Conservation (phyloP, 2,797 vertebrate genomes). For the Ptychadena robeensis region DNA sequence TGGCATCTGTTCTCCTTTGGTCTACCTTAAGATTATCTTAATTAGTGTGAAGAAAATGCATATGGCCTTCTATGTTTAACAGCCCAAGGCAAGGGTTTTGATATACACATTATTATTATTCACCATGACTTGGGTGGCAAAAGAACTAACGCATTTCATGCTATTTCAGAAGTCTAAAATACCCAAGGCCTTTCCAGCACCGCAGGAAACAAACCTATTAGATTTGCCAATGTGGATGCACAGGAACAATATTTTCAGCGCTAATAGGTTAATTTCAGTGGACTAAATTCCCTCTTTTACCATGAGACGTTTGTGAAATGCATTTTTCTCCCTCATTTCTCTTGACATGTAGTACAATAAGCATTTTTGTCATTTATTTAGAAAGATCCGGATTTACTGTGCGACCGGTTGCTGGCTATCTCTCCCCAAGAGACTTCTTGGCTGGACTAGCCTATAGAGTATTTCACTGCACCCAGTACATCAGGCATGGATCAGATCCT, state of each 20-base stretch:
- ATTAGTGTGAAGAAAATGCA: slow-evolving; percentile 35
- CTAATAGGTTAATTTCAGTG: slow-evolving; percentile 41
- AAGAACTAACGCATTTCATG: slow-evolving; percentile 15
- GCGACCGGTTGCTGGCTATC: slow-evolving; percentile 92
- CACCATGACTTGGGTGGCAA: slow-evolving; percentile 35
- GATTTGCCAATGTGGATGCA: slow-evolving; percentile 34
- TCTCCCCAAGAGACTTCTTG: slow-evolving; percentile 94
- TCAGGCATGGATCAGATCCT: slow-evolving; percentile 92
- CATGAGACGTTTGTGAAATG: slow-evolving; percentile 15
- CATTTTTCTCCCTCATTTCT: slow-evolving; percentile 17
- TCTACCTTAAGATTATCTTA: slow-evolving; percentile 16
- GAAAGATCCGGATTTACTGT: slow-evolving; percentile 94
- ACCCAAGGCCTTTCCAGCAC: slow-evolving; percentile 47
- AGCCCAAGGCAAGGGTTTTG: slow-evolving; percentile 41
- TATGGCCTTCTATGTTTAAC: slow-evolving; percentile 23
- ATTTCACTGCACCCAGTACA: slow-evolving; percentile 95
- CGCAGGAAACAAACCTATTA: slow-evolving; percentile 33
- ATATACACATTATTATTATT: slow-evolving; percentile 48
- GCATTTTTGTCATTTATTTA: slow-evolving; percentile 66
- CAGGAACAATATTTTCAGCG: slow-evolving; percentile 31
- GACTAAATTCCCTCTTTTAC: slow-evolving; percentile 26
- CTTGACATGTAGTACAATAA: slow-evolving; percentile 16
- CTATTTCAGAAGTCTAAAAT: slow-evolving; percentile 36
- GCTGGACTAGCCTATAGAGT: slow-evolving; percentile 93
- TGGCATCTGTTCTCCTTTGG: background rate